phyloP scores from a whole-genome alignment of 2,797 vertebrate genomes.

The Pseudochaenichthys georgianus region DNA sequence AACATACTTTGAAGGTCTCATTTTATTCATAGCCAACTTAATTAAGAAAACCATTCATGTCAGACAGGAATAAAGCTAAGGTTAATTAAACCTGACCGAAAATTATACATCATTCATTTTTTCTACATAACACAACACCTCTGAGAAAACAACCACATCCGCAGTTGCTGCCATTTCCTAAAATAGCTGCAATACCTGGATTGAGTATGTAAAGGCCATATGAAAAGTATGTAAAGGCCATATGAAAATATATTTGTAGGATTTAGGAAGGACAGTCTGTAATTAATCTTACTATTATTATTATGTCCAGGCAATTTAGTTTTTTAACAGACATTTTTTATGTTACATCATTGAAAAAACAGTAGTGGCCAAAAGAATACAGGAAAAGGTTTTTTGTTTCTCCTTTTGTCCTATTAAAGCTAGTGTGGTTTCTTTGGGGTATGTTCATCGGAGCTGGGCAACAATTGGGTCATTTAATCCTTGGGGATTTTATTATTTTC shows the following conservation, averaged over 20 bases:
- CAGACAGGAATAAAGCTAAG: background rate
- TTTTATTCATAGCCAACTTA: background rate
- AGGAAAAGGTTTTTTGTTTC: slow-evolving; percentile 4
- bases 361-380: background rate
- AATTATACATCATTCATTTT: background rate
- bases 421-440: slow-evolving; percentile 51
- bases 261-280: background rate
- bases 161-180: background rate
- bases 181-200: background rate
- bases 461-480: slow-evolving; percentile 78
- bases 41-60: background rate
- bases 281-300: background rate
- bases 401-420: slow-evolving; percentile 49
- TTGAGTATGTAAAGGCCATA: background rate
- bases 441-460: slow-evolving; percentile 58
- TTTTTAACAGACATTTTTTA: background rate
- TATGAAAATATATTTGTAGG: background rate
- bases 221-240: background rate
- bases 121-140: background rate
- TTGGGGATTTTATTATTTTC: slow-evolving; percentile 59
- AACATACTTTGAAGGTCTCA: background rate
- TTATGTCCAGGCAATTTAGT: background rate
- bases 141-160: slow-evolving; percentile 1
- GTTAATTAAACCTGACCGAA: slow-evolving; percentile 1
- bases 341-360: background rate